Evolutionary conservation across 2,113 vertebrate genomes (phyloP).

Genomic region (Xenopus borealis): DNA sequence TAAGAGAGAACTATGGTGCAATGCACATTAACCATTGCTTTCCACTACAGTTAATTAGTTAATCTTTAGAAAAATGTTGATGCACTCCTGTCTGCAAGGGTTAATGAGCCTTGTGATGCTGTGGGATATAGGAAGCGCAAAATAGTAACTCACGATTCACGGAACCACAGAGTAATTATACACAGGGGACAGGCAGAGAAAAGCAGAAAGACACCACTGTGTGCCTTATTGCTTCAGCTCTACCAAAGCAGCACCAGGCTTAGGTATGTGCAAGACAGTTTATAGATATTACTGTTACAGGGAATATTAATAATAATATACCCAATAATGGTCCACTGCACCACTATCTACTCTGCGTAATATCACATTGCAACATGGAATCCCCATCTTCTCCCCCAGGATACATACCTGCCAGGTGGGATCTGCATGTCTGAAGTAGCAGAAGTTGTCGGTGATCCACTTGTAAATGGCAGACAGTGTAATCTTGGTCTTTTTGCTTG

Average conservation of each 20-base stretch:
- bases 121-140: conserved; percentile 32
- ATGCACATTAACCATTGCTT: conserved; percentile 8
- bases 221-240: conserved; percentile 14
- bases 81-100: neutral
- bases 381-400: too few species aligned
- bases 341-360: too few species aligned
- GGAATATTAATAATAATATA: too few species aligned
- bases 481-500: conserved; percentile 85
- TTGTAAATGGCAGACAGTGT: conserved; percentile 92
- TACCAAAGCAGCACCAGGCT: neutral
- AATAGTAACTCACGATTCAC: conserved; percentile 30
- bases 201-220: conserved; percentile 13
- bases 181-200: conserved; percentile 20
- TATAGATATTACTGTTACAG: too few species aligned
- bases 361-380: too few species aligned
- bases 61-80: neutral
- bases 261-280: too few species aligned
- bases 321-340: too few species aligned
- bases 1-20: conserved; percentile 6
- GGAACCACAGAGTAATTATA: conserved; percentile 30
- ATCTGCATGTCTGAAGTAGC: conserved; percentile 89
- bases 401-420: conserved; percentile 89
- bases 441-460: conserved; percentile 97
- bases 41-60: neutral
- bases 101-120: conserved; percentile 35